These are phyloP conservation scores for Cyaniris semiargus DNA, from an alignment of 2,888 invertebrate genomes.

Conservation along the genomic window DNA sequence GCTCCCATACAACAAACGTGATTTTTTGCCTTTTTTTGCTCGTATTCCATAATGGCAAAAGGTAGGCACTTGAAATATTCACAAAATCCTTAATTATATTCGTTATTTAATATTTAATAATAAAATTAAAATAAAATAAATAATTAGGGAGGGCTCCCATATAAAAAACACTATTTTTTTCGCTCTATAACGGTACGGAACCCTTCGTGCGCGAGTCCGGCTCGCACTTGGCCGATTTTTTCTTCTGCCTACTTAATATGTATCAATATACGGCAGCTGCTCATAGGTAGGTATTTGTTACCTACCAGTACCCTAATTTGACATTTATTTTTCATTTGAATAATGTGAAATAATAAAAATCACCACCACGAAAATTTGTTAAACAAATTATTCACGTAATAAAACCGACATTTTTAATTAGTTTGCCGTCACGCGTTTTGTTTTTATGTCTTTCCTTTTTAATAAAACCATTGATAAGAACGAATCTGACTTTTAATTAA, in stretches of 20 bases:
- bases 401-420: conserved; percentile 15
- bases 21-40: too few relatives aligned
- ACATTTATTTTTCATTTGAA: conserved; percentile 10
- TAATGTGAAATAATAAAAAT: conserved; percentile 6
- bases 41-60: too few relatives aligned
- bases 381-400: conserved; percentile 17
- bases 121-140: too few relatives aligned
- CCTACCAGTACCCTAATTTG: background rate
- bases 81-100: too few relatives aligned
- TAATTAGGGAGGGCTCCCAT: too few relatives aligned
- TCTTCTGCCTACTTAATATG: background rate
- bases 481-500: background rate
- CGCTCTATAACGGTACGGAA: too few relatives aligned
- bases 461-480: conserved; percentile 4
- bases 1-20: too few relatives aligned
- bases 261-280: background rate
- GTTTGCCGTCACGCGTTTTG: conserved; percentile 7
- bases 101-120: too few relatives aligned
- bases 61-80: too few relatives aligned
- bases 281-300: background rate
- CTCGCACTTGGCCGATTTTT: too few relatives aligned
- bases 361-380: background rate
- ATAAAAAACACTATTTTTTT: too few relatives aligned
- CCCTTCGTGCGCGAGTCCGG: too few relatives aligned
- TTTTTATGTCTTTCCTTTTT: background rate